Percentiles rank a stretch among this genome's conserved stretches.
phyloP scores from a whole-genome alignment of 2,797 vertebrate genomes.

The Bucorvus abyssinicus region DNA sequence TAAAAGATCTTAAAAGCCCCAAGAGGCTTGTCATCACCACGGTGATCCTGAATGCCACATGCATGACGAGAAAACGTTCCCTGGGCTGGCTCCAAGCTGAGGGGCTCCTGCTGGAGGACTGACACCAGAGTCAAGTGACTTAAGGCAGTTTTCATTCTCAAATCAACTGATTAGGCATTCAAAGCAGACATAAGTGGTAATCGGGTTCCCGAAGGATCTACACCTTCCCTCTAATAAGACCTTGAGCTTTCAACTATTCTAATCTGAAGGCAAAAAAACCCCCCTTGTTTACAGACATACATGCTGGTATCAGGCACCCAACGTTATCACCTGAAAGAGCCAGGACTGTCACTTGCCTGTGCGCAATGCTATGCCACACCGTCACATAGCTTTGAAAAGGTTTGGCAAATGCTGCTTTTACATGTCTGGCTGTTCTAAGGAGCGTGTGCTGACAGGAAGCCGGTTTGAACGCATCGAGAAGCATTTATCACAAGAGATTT shows the following conservation, averaged over 20 bases:
- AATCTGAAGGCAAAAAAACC: neutral
- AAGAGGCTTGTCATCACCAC: neutral
- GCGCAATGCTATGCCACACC: neutral
- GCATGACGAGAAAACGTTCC: accelerated
- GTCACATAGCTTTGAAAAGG: neutral
- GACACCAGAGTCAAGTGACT: neutral
- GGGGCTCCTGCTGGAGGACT: neutral
- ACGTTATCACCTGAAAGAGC: neutral
- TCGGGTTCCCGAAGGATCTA: neutral
- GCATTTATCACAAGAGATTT: neutral
- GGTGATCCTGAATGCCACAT: neutral
- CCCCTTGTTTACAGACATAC: neutral
- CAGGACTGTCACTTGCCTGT: neutral
- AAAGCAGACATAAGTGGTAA: neutral
- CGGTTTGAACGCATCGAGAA: neutral
- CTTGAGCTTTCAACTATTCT: neutral
- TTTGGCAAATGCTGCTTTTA: neutral
- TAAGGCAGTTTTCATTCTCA: neutral
- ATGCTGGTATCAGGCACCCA: neutral
- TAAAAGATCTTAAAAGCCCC: neutral
- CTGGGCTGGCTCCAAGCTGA: neutral
- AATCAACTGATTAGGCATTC: neutral
- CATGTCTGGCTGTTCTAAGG: neutral
- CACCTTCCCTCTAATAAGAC: neutral
- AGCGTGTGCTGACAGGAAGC: neutral